Base-by-base conservation (phyloP, 2,797 vertebrate genomes). In the Acestrorhynchus altus region DNA sequence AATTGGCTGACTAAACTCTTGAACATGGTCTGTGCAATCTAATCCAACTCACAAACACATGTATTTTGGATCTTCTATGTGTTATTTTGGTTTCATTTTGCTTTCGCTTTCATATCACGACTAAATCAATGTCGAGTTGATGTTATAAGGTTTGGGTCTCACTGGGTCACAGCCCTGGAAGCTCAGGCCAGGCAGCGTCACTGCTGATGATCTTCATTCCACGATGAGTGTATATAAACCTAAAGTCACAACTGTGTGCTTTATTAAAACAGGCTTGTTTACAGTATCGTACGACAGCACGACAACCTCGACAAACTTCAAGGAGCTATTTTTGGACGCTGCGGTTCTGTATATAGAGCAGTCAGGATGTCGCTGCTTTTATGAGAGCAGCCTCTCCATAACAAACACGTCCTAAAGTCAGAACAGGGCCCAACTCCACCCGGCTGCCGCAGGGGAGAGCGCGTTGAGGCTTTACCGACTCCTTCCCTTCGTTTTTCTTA, bases 401-500 rank as follows among this genome's bases (percentile, higher is more conserved):
- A 35, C 57, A 49, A 64, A 65, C 18, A 47, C 75, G 51, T 65
- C 28, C 22, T 59, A 26, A 46, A 77, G 79, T 84, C 81, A 40
- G 68, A 31, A 54, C 83, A 73, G 72, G 81, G 81, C 83, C 81
- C 73, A 20, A 40, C 49, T 8, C 5, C 49, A 9, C 73, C 56
- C 79, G 72, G 74, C 64, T 44, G 6, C 52, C 26, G 59, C 39
- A 20, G 66, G 66, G 79, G 72, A 78, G 67, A 63, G 26, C 20
- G 20, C 63, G 69, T 77, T 85, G n/a, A 69, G 67, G 81, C 22
- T 66, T 11, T 26, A 73, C 35, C 61, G 76, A 84, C 81, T 52
- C 70, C 81, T 83, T 51, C 54, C 85, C 83, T 63, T 81, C 40
- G 71, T 83, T 83, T 22, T 56, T 87, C 51, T 64, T 18, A 52